phyloP scores from a whole-genome alignment of 2,797 vertebrate genomes.

The Gymnothorax reevesii region DNA sequence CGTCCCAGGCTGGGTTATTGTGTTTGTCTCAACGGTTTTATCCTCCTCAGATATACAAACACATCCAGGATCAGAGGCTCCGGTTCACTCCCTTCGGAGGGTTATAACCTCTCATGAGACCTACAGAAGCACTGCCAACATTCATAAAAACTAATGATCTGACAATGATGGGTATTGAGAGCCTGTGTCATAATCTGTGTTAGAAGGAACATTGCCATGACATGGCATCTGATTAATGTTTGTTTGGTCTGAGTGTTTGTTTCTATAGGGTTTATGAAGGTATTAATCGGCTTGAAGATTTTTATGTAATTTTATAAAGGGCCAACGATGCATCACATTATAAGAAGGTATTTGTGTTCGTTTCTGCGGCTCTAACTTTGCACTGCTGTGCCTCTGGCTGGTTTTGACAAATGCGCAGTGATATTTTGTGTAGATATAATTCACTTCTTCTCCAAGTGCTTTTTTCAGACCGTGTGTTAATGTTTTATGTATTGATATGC shows the following conservation, averaged over 20 bases:
- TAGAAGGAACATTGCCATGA: neutral
- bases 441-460: neutral
- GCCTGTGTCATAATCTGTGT: neutral
- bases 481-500: neutral
- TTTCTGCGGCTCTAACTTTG: neutral
- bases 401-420: neutral
- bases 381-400: neutral
- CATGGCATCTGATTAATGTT: neutral
- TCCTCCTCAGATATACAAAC: neutral
- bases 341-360: neutral
- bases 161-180: neutral
- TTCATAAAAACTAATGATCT: neutral
- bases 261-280: neutral
- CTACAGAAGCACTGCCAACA: neutral
- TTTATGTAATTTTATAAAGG: neutral
- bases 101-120: neutral
- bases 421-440: neutral
- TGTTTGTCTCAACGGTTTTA: neutral
- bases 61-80: neutral
- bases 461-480: neutral
- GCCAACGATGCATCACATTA: neutral
- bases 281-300: neutral
- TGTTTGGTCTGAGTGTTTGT: neutral
- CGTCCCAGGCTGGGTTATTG: too few species aligned
- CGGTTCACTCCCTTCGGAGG: neutral